Percentiles rank a stretch among this genome's conserved stretches.
Conservation (phyloP, 2,113 vertebrate genomes). For the Bubo scandiacus region DNA sequence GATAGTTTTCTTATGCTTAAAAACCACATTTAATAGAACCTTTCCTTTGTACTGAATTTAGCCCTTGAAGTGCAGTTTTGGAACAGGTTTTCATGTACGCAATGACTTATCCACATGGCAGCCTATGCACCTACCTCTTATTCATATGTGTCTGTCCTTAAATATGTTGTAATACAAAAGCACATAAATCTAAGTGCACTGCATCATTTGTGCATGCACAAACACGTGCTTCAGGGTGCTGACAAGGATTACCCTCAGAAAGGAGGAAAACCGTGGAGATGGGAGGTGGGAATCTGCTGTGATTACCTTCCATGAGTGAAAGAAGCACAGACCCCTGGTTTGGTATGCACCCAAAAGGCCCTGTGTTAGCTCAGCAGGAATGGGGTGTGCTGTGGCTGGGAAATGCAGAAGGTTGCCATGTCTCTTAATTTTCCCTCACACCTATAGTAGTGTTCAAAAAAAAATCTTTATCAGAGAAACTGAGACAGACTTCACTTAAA, state of each 20-base stretch:
- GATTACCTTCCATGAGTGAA: neutral
- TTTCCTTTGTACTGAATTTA: neutral
- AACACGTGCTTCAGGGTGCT: neutral
- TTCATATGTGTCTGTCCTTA: neutral
- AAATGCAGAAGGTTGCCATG: neutral
- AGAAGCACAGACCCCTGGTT: neutral
- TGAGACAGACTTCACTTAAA: neutral
- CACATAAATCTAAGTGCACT: neutral
- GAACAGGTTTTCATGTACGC: neutral
- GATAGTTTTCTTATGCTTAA: neutral
- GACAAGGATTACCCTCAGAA: neutral
- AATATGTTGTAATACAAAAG: neutral
- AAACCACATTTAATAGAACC: neutral
- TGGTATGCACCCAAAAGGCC: neutral
- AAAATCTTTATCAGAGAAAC: neutral
- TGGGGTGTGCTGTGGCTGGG: neutral
- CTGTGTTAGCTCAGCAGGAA: neutral
- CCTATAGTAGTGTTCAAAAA: neutral
- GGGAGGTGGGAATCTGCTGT: neutral
- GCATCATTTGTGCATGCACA: neutral
- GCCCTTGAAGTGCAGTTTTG: neutral
- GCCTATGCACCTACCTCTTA: neutral
- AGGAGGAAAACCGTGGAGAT: neutral
- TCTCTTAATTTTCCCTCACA: neutral
- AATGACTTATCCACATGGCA: neutral